Conservation (phyloP, 2,888 invertebrate species). For the Drosophila kambysellisi region DNA sequence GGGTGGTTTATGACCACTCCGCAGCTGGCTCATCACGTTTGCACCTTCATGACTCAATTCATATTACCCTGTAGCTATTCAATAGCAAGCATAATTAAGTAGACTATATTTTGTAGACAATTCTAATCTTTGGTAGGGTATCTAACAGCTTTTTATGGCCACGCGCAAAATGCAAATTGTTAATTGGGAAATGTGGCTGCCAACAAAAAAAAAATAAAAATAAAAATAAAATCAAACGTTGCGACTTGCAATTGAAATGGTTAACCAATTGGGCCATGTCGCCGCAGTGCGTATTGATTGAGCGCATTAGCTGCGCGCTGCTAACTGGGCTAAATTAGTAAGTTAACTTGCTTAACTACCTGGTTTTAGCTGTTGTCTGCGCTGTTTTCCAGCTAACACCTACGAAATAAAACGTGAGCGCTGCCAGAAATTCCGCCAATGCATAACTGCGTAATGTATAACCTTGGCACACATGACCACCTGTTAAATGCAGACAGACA, state of each 20-base stretch:
- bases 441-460: slow-evolving; percentile 39
- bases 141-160: slow-evolving; percentile 20
- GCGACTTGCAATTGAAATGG: slow-evolving; percentile 55
- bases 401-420: slow-evolving; percentile 72
- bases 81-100: not conserved
- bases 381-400: slow-evolving; percentile 58
- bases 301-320: slow-evolving; percentile 44
- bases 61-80: slow-evolving; percentile 2
- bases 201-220: not conserved
- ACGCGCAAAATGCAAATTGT: slow-evolving; percentile 33
- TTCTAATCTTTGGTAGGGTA: not conserved
- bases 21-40: slow-evolving; percentile 16
- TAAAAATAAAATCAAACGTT: slow-evolving; percentile 8
- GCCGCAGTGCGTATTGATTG: slow-evolving; percentile 41
- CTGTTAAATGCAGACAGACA: not conserved
- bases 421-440: slow-evolving; percentile 39
- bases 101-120: too few species aligned
- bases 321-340: slow-evolving; percentile 32
- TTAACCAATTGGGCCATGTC: slow-evolving; percentile 19
- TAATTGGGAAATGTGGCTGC: slow-evolving; percentile 19
- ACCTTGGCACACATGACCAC: slow-evolving; percentile 69
- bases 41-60: not conserved
- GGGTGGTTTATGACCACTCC: slow-evolving; percentile 65
- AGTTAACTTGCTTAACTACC: slow-evolving; percentile 29
- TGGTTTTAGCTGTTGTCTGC: slow-evolving; percentile 41